Percentiles rank a stretch among this genome's conserved stretches.
These are phyloP conservation scores for Pituophis catenifer DNA, from an alignment of 2,113 vertebrate genomes.

Conservation along the genomic window DNA sequence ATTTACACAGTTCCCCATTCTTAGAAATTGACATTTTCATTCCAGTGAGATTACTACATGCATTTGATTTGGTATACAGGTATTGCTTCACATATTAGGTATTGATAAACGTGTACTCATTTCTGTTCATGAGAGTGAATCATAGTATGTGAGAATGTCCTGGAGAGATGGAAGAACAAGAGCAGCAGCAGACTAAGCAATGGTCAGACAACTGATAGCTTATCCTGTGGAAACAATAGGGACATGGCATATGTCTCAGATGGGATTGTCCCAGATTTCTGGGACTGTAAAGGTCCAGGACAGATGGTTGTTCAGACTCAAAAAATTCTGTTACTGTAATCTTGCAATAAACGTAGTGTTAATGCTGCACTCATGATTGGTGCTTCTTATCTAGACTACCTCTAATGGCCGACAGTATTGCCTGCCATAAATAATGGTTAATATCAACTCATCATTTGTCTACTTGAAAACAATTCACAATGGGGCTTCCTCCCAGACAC, in stretches of 20 bases:
- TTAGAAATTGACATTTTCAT: background rate
- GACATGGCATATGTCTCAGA: background rate
- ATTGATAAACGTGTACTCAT: background rate
- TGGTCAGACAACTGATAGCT: background rate
- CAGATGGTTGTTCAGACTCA: background rate
- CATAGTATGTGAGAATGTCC: background rate
- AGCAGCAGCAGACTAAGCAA: background rate
- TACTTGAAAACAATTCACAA: background rate
- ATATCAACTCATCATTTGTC: background rate
- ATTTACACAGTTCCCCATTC: background rate
- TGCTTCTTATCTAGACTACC: background rate
- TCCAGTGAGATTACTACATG: background rate
- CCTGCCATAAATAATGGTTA: background rate
- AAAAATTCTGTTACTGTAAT: background rate
- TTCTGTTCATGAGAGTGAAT: background rate
- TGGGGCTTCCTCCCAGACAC: background rate
- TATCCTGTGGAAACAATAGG: background rate
- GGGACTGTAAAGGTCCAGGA: background rate
- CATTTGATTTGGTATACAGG: background rate
- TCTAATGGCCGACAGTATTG: background rate
- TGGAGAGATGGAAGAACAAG: background rate
- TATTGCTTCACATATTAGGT: background rate
- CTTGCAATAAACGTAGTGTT: background rate
- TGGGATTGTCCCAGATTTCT: background rate
- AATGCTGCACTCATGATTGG: background rate